Base-by-base conservation (phyloP, 92 coral and sea anemone species). In the Epizoanthus ramosus region DNA sequence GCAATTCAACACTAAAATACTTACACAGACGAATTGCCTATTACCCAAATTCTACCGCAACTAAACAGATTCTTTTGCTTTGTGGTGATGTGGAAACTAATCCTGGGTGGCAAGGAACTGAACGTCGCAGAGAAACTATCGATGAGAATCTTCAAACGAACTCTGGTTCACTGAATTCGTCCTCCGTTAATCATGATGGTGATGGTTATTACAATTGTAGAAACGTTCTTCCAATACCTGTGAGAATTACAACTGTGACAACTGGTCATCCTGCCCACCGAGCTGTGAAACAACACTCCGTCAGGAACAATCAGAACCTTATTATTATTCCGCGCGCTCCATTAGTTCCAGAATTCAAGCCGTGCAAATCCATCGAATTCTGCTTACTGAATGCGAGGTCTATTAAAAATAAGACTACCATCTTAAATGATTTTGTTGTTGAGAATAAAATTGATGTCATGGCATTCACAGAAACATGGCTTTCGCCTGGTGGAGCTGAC, bases 361-460 rank as follows among this genome's bases (percentile, higher is more conserved):
- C 80, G 31, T 75, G 80, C 80, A 75, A 52, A 54, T 64, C 68
- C 80, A 47, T 75, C 54, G 80, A 75, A 75, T 75, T 75, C 59
- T 56, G 80, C 19, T 52, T 75, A 54, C 39, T 75, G 63, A 75
- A 75, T 65, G 25, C 66, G 17, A 75, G 52, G 56, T 75, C 80
- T 9, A 75, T 75, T 75, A 75, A 75, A 52, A 75, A 75, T 67
- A 75, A 75, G 39, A 65, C 80, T 22, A 75, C 80, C 39, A 39
- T 75, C 8, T 24, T 75, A 18, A 56, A 57, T 57, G 81, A 75
- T 45, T 54, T 28, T 75, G 68, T 75, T 23, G 39, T 75, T 35
- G 52, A 75, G 43, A 57, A 75, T 39, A 57, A 54, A 54, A 25
- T 75, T 25, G 81, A 75, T 75, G 68, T 75, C 23, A 75, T 74